These are phyloP conservation scores for Lobophora halterata DNA, from an alignment of 2,888 invertebrate species.

Conservation along the genomic window DNA sequence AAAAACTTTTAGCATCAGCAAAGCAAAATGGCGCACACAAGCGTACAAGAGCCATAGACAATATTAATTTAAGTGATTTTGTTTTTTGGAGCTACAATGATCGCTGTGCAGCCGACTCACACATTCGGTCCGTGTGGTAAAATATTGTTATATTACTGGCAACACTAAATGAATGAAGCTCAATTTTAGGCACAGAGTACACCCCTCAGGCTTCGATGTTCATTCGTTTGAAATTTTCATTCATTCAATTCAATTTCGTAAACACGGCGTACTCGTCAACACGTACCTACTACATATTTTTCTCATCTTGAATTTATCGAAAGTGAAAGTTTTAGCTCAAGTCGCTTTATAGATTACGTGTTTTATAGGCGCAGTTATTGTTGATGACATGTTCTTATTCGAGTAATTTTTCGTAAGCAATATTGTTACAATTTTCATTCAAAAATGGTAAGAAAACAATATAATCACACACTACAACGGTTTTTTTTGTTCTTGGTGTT, in stretches of 20 bases:
- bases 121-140: too few relatives aligned
- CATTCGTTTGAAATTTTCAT: constrained; percentile 1
- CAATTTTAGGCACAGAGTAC: too few relatives aligned
- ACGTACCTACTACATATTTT: not conserved
- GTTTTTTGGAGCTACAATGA: too few relatives aligned
- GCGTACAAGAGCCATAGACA: not conserved
- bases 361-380: constrained; percentile 29
- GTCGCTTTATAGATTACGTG: constrained; percentile 21
- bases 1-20: constrained; percentile 10
- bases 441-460: constrained; percentile 16
- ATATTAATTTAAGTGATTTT: too few relatives aligned
- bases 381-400: constrained; percentile 33
- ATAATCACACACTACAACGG: not conserved
- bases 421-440: not conserved
- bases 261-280: too few relatives aligned
- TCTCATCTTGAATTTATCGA: constrained; percentile 7
- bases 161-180: constrained; percentile 11
- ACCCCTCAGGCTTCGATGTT: too few relatives aligned
- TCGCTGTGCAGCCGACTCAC: too few relatives aligned
- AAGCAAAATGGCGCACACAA: constrained; percentile 26
- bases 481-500: constrained; percentile 3
- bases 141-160: too few relatives aligned
- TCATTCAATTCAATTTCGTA: not conserved
- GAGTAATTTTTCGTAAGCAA: not conserved
- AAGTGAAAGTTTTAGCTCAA: constrained; percentile 49